A percentile compares a stretch with the other conserved stretches of the same genome.
Evolutionary conservation across 2,888 invertebrate genomes (phyloP).

Genomic region (Athripsodes cinereus): DNA sequence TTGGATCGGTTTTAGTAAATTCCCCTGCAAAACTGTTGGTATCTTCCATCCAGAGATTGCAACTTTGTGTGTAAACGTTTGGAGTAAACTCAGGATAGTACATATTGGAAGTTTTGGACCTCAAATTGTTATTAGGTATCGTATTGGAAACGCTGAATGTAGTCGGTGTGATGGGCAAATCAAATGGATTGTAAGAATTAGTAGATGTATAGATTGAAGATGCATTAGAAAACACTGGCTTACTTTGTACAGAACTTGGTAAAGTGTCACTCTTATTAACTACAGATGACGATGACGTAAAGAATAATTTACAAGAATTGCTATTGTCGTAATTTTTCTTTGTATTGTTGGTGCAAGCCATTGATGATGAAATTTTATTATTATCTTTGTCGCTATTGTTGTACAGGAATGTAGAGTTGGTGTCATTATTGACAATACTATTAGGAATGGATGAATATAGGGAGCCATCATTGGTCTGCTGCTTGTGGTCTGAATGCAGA

Average conservation of each 20-base stretch:
- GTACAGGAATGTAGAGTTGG: background rate
- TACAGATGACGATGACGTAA: background rate
- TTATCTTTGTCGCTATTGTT: background rate
- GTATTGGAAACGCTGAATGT: slow-evolving; percentile 15
- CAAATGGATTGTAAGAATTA: slow-evolving; percentile 34
- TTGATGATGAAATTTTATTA: background rate
- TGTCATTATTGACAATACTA: background rate
- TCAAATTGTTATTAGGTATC: slow-evolving; percentile 7
- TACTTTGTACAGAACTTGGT: slow-evolving; percentile 13
- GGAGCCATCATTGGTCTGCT: no score
- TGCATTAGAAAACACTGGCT: slow-evolving; percentile 13
- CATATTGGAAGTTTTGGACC: slow-evolving; percentile 18
- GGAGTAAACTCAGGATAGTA: slow-evolving; percentile 21
- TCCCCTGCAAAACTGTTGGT: slow-evolving; percentile 8
- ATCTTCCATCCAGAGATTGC: slow-evolving; percentile 23
- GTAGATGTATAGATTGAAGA: slow-evolving; percentile 27
- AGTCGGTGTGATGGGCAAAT: slow-evolving; percentile 16
- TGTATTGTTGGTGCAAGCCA: background rate
- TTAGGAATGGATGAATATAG: no score
- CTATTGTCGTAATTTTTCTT: background rate
- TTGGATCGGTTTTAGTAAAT: slow-evolving; percentile 14
- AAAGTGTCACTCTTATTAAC: slow-evolving; percentile 5
- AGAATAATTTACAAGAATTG: background rate
- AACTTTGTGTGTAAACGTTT: slow-evolving; percentile 23
- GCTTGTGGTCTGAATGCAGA: slow-evolving; percentile 1